Evolutionary conservation across 2,797 vertebrate genomes (phyloP).

Genomic region (Sebastes reedi): DNA sequence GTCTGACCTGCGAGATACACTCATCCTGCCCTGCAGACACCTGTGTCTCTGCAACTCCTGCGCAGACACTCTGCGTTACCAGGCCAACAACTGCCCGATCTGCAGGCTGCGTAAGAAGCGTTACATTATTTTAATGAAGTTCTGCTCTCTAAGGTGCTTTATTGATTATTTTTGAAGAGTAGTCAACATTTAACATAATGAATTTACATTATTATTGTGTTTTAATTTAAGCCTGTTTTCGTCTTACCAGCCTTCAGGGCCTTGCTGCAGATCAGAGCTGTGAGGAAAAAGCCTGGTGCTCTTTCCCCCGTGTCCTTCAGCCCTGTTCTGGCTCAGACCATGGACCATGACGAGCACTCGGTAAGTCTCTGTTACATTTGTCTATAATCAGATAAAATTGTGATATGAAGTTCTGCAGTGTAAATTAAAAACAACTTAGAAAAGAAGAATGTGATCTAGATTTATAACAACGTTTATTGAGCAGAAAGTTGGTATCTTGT

Average conservation of each 20-base stretch:
- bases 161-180: neutral
- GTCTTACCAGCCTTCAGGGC: slow-evolving; percentile 90
- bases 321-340: slow-evolving; percentile 94
- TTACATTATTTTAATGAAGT: neutral
- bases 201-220: neutral
- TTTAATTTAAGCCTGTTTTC: slow-evolving; percentile 15
- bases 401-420: neutral
- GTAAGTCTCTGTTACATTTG: slow-evolving; percentile 71
- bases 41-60: slow-evolving; percentile 96
- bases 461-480: too few relatives aligned
- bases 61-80: slow-evolving; percentile 95
- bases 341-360: slow-evolving; percentile 97
- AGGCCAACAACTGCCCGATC: slow-evolving; percentile 99
- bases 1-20: slow-evolving; percentile 93
- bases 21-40: slow-evolving; percentile 96
- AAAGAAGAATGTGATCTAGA: too few relatives aligned
- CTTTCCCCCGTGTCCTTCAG: slow-evolving; percentile 97
- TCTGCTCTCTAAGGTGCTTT: neutral
- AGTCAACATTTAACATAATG: neutral
- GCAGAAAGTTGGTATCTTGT: too few relatives aligned
- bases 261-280: slow-evolving; percentile 96
- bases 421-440: too few relatives aligned
- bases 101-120: slow-evolving; percentile 93
- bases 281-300: slow-evolving; percentile 95
- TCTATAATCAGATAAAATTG: neutral